Conservation (phyloP, 2,888 invertebrate genomes). For the Dyspetes luteomarginatus region DNA sequence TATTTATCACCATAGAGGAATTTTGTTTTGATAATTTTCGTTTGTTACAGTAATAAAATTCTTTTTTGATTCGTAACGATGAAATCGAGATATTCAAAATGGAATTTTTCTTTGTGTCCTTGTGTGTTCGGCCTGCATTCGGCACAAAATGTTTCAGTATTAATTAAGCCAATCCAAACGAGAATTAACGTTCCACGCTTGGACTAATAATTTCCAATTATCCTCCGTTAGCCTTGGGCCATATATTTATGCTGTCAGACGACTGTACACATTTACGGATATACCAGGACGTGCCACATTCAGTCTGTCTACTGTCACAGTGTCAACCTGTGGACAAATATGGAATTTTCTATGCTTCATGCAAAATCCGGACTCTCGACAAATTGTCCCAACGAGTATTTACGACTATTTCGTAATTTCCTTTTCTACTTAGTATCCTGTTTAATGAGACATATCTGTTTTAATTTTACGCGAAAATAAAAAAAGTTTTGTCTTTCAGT, state of each 20-base stretch:
- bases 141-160: slow-evolving; percentile 56
- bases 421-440: background rate
- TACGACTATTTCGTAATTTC: slow-evolving; percentile 13
- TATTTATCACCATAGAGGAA: no score
- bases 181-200: slow-evolving; percentile 72
- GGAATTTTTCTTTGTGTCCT: slow-evolving; percentile 4
- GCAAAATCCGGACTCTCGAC: slow-evolving; percentile 4
- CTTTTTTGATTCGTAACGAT: background rate
- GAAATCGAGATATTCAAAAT: background rate
- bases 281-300: background rate
- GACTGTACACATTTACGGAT: slow-evolving; percentile 29
- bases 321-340: slow-evolving; percentile 16
- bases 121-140: slow-evolving; percentile 12
- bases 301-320: background rate
- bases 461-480: background rate
- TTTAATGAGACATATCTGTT: background rate
- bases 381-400: background rate
- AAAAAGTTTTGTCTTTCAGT: no score
- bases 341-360: background rate
- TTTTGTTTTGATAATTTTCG: background rate
- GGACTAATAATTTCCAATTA: slow-evolving; percentile 76
- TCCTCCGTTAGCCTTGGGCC: slow-evolving; percentile 64
- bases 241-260: slow-evolving; percentile 59
- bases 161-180: slow-evolving; percentile 69
- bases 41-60: background rate